Percentiles rank a stretch among this genome's conserved stretches.
Evolutionary conservation across 1,140 invertebrate genomes (phyloP).

Genomic region (Cydia fagiglandana): DNA sequence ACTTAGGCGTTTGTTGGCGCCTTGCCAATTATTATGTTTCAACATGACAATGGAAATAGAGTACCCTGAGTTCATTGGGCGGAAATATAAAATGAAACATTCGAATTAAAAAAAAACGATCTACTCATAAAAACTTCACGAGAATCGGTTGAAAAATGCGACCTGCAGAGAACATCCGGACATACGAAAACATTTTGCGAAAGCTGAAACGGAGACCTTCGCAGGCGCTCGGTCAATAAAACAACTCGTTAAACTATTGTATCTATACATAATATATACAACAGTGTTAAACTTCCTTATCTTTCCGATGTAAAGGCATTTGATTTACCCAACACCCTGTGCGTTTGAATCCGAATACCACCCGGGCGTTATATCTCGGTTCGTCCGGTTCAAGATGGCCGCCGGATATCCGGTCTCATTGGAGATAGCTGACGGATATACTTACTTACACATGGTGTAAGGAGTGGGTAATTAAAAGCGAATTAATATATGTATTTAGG

Average conservation of each 20-base stretch:
- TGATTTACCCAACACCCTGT: constrained; percentile 4
- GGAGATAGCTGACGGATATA: neutral
- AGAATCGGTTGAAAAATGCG: too few species aligned
- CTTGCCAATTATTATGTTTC: too few species aligned
- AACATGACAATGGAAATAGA: too few species aligned
- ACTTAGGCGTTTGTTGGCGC: too few species aligned
- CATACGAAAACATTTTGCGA: too few species aligned
- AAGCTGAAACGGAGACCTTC: too few species aligned
- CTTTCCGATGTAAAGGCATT: neutral
- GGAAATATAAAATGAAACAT: too few species aligned
- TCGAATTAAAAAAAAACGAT: too few species aligned
- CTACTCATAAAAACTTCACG: too few species aligned
- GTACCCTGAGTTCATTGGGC: too few species aligned
- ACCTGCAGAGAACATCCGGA: too few species aligned
- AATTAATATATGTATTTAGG: neutral
- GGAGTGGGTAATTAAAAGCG: neutral
- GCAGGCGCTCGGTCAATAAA: neutral
- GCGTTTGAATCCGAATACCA: constrained; percentile 2
- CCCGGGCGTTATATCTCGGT: neutral
- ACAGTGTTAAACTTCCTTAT: neutral
- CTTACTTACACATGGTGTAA: neutral
- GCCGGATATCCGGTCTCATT: neutral
- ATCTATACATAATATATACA: neutral
- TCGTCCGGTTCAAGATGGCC: constrained; percentile 19
- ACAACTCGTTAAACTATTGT: neutral